Base-by-base conservation (phyloP, 1,140 invertebrate species). In the Trichogramma pretiosum region DNA sequence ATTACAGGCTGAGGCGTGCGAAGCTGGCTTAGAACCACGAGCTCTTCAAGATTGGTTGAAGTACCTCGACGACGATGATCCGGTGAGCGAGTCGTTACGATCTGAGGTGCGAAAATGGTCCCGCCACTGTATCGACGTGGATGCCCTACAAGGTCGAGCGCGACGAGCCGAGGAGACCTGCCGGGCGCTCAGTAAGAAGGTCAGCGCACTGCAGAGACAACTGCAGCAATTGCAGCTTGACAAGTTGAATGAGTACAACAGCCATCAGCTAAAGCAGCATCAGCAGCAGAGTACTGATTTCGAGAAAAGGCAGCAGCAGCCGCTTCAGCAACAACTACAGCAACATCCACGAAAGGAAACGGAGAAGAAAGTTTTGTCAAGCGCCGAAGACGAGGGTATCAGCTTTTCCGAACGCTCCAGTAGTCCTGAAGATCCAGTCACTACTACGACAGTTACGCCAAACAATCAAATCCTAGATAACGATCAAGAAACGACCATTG, bases 271-370 rank as follows among this genome's bases (percentile, higher is more conserved):
- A 14, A 4, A 34, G 33, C 46, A 18, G 39, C 37, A 18, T 98
- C 93, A 64, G 93, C 89, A 1, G 97, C 88, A 66, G 96, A 90
- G 69, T 96, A 98, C 68, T 93, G 93, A 54, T 84, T 85, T 13
- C 85, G 83, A 3, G 79, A 73, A 0, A 78, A 65, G 57, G 87
- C 83, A 70, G 83, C 95, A 46, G 79, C 79, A 1, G 93, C 85
- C 1, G 98, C 90, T 78, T 97, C 92, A 1, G 93, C 93, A 35
- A 98, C 65, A 53, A 98, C 13, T 5, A 39, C 36, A 1, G 4
- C 1, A n/a, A 26, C 21, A 11, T 46, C 39, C 1, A 46, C 28
- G 14, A 22, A 44, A 13, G 24, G 14, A 40, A 3, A 14, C 2
- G 7, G 49, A 52, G 18, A 50, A 62, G 9, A 59, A 55, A 8